Conservation (phyloP, 2,888 invertebrate species). For the Epinotia ramella region DNA sequence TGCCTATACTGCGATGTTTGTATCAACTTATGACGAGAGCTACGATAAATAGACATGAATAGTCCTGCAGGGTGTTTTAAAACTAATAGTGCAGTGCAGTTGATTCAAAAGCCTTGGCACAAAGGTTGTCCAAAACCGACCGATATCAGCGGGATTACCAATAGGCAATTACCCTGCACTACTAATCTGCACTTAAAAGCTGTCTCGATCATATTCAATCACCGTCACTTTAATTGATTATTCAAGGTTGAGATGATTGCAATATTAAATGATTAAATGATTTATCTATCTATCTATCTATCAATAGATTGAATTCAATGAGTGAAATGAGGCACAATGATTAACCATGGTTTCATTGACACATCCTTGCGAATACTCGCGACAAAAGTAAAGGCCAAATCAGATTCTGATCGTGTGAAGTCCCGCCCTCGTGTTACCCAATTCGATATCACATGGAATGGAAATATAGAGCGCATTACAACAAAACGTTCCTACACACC, state of each 20-base stretch:
- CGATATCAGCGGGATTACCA: not conserved
- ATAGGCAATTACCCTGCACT: not conserved
- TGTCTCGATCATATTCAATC: slow-evolving; percentile 1
- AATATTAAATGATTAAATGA: too few relatives aligned
- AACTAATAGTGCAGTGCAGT: not conserved
- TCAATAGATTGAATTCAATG: slow-evolving; percentile 16
- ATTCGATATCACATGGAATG: slow-evolving; percentile 35
- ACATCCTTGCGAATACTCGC: slow-evolving; percentile 33
- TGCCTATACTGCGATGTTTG: not conserved
- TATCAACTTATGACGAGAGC: not conserved
- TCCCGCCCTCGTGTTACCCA: slow-evolving; percentile 39
- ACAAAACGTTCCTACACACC: slow-evolving; percentile 17
- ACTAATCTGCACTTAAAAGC: not conserved
- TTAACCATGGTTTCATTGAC: slow-evolving; percentile 16
- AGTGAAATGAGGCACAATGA: not conserved
- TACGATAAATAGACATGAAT: not conserved
- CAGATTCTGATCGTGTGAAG: slow-evolving; percentile 40
- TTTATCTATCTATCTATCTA: too few relatives aligned
- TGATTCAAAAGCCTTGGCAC: not conserved
- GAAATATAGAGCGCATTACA: slow-evolving; percentile 32
- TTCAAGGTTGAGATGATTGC: slow-evolving; percentile 20
- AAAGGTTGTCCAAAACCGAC: too few relatives aligned
- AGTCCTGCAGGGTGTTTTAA: not conserved
- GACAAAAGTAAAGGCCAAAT: slow-evolving; percentile 35
- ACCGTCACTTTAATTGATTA: slow-evolving; percentile 1